A percentile compares a stretch with the other conserved stretches of the same genome.
Evolutionary conservation across 2,113 vertebrate species (phyloP).

Genomic region (Phodopus roborovskii): DNA sequence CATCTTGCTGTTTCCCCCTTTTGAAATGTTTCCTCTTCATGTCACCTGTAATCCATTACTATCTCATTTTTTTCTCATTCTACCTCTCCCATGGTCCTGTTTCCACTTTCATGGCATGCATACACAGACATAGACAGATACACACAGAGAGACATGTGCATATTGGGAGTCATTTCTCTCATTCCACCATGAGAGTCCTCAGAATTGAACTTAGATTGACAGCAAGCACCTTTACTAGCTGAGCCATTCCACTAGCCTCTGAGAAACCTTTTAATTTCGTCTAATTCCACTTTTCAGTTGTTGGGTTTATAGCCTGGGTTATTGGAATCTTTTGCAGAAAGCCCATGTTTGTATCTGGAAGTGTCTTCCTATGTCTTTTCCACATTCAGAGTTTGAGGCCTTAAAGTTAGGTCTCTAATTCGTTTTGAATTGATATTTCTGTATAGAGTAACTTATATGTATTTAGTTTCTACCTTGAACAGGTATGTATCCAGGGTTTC

Average conservation of each 20-base stretch:
- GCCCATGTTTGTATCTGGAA: not conserved
- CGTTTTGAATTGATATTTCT: not conserved
- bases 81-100: not conserved
- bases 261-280: not conserved
- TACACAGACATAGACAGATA: not conserved
- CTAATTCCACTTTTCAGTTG: not conserved
- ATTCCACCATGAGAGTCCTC: not conserved
- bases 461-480: not conserved
- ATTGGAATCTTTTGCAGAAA: not conserved
- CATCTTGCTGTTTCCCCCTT: not conserved
- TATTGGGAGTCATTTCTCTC: not conserved
- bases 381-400: not conserved
- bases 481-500: not conserved
- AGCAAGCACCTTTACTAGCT: not conserved
- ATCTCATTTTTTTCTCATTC: not conserved
- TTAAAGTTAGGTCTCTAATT: not conserved
- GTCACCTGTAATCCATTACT: not conserved
- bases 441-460: not conserved
- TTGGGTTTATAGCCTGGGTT: not conserved
- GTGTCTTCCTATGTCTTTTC: not conserved
- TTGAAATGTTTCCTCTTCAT: not conserved
- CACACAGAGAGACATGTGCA: not conserved
- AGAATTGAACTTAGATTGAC: not conserved
- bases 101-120: not conserved
- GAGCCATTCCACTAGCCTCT: not conserved